Evolutionary conservation across 2,797 vertebrate species (phyloP).

Genomic region (Esox masquinongy): DNA sequence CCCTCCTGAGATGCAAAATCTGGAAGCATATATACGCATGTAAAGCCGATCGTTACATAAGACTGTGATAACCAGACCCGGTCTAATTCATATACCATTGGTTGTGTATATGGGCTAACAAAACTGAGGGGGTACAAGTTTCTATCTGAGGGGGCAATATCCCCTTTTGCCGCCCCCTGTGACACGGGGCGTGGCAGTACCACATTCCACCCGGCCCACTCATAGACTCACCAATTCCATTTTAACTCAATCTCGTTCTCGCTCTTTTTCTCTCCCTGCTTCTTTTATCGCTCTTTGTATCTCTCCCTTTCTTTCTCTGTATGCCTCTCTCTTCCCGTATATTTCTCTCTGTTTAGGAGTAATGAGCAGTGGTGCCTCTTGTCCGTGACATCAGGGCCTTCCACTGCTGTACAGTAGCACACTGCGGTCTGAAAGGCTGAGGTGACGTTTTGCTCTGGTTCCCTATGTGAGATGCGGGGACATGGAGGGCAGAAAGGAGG

Average conservation of each 20-base stretch:
- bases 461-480: not conserved
- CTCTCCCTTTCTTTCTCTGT: slow-evolving; percentile 8
- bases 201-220: too few species aligned
- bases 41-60: too few species aligned
- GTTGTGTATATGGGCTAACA: too few species aligned
- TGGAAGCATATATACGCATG: too few species aligned
- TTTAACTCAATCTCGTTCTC: slow-evolving; percentile 26
- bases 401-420: slow-evolving; percentile 26
- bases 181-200: too few species aligned
- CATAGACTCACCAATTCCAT: too few species aligned
- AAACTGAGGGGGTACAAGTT: too few species aligned
- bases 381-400: slow-evolving; percentile 53
- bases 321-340: not conserved
- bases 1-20: too few species aligned
- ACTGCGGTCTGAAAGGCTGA: slow-evolving; percentile 54
- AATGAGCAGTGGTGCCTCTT: slow-evolving; percentile 15
- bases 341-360: not conserved
- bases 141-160: too few species aligned
- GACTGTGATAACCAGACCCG: too few species aligned
- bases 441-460: slow-evolving; percentile 59
- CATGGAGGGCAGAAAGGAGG: not conserved
- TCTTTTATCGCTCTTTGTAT: slow-evolving; percentile 27
- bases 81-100: too few species aligned
- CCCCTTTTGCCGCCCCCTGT: too few species aligned
- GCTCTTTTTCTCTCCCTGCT: slow-evolving; percentile 16